A percentile compares a stretch with the other conserved stretches of the same genome.
Evolutionary conservation across 2,888 invertebrate species (phyloP).

Genomic region (Drosophila fungiperda): DNA sequence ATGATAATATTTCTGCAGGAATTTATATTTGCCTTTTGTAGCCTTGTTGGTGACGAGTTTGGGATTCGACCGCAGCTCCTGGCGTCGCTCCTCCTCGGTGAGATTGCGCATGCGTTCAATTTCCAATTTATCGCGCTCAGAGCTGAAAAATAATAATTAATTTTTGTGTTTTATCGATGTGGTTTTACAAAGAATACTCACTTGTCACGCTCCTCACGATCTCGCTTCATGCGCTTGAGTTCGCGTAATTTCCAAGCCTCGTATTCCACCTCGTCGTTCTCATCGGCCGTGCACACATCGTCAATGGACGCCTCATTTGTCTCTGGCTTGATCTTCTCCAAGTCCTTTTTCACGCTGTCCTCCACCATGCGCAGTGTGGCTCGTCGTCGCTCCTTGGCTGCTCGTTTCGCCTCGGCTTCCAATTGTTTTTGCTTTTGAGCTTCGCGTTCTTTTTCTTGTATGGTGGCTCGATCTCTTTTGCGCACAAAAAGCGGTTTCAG

Average conservation of each 20-base stretch:
- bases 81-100: conserved; percentile 98
- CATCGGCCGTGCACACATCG: conserved; percentile 96
- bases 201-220: conserved; percentile 97
- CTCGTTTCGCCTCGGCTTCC: conserved; percentile 92
- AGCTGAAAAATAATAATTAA: conserved; percentile 85
- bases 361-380: conserved; percentile 96
- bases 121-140: conserved; percentile 94
- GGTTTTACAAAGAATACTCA: conserved; percentile 86
- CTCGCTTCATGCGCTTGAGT: conserved; percentile 97
- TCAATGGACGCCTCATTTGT: conserved; percentile 91
- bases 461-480: conserved; percentile 96
- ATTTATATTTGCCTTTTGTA: conserved; percentile 99
- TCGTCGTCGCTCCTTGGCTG: conserved; percentile 94
- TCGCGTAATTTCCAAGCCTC: conserved; percentile 99
- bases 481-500: conserved; percentile 97
- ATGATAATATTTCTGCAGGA: conserved; percentile 99
- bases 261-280: conserved; percentile 98
- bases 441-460: conserved; percentile 97
- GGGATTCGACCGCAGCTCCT: conserved; percentile 95
- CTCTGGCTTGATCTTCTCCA: conserved; percentile 88
- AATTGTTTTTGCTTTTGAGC: conserved; percentile 92
- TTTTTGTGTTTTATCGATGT: not conserved
- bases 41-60: conserved; percentile 97
- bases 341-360: conserved; percentile 94
- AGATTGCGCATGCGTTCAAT: conserved; percentile 96